These are phyloP conservation scores for Strix uralensis DNA, from an alignment of 2,113 vertebrate species.

Conservation along the genomic window DNA sequence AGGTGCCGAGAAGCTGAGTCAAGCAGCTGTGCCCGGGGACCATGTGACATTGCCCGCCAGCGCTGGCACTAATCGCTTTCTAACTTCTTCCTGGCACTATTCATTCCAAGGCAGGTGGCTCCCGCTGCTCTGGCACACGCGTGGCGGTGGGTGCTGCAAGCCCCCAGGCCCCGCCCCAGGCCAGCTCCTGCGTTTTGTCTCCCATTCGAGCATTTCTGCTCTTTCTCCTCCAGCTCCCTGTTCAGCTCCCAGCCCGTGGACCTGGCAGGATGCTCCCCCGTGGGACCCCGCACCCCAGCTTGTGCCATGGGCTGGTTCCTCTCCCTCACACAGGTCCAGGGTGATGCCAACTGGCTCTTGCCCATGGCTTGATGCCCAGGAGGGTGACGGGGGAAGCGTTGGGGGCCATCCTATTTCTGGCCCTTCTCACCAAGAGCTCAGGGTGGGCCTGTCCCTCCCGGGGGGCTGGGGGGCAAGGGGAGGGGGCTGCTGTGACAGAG, in stretches of 20 bases:
- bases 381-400: background rate
- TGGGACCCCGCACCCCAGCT: background rate
- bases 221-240: background rate
- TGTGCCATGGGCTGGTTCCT: rapidly evolving
- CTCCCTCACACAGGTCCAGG: background rate
- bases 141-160: rapidly evolving
- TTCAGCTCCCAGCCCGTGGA: rapidly evolving
- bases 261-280: background rate
- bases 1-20: background rate
- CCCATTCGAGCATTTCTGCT: background rate
- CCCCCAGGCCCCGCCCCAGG: background rate
- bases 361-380: background rate
- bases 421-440: rapidly evolving
- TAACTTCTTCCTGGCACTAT: background rate
- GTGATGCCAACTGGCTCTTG: background rate
- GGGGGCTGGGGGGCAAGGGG: background rate
- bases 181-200: background rate
- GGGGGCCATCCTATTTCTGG: background rate
- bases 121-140: background rate
- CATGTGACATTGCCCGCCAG: rapidly evolving
- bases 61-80: too few species aligned
- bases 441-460: background rate
- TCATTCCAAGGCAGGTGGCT: too few species aligned
- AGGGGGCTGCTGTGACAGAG: background rate
- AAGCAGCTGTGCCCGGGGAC: background rate